These are phyloP conservation scores for Beaufortia kweichowensis DNA, from an alignment of 2,113 vertebrate species.

Conservation along the genomic window DNA sequence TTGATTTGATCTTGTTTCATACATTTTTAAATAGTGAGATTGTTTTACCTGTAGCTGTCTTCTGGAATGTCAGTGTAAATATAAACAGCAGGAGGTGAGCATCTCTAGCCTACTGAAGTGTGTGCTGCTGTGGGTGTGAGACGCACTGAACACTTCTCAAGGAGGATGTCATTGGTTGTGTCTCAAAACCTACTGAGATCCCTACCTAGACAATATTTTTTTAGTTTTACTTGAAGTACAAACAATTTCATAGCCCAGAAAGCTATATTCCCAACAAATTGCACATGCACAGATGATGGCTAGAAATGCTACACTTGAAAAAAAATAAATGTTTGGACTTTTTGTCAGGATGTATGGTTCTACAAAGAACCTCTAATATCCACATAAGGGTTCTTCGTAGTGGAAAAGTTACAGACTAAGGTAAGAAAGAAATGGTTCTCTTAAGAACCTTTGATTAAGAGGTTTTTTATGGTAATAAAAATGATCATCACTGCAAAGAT, in stretches of 20 bases:
- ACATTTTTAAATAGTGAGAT: slow-evolving; percentile 8
- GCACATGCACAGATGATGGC: not conserved
- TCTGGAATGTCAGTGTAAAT: slow-evolving; percentile 58
- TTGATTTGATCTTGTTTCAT: not conserved
- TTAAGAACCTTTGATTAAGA: no score
- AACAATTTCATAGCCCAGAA: no score
- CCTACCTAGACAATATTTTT: not conserved
- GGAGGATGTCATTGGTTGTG: slow-evolving; percentile 53
- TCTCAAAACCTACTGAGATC: not conserved
- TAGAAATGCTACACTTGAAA: no score
- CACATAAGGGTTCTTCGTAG: no score
- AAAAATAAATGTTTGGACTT: no score
- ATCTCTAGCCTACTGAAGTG: slow-evolving; percentile 53
- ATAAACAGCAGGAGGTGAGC: slow-evolving; percentile 54
- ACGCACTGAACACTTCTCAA: slow-evolving; percentile 60
- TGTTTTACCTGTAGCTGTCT: slow-evolving; percentile 56
- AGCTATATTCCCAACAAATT: not conserved
- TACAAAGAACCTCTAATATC: no score
- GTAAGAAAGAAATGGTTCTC: no score
- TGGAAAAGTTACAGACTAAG: no score
- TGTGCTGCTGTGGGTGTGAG: slow-evolving; percentile 45
- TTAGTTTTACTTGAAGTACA: not conserved
- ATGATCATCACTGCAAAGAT: no score
- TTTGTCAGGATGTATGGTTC: no score
- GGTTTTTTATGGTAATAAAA: no score